Base-by-base conservation (phyloP, 2,797 vertebrate genomes). In the Cephalopachus bancanus region DNA sequence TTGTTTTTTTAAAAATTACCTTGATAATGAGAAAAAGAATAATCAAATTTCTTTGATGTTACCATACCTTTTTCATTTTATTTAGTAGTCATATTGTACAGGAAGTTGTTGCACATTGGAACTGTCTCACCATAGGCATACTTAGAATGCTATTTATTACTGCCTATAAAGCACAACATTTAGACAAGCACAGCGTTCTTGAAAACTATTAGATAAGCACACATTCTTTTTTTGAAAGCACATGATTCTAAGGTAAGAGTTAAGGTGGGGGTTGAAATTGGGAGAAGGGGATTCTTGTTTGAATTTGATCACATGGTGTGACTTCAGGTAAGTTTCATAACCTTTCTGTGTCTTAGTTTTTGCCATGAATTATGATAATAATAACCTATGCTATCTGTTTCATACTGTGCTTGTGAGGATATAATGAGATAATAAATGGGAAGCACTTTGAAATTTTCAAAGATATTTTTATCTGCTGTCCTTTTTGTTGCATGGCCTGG, bases 391-490 rank as follows among this genome's bases (percentile, higher is more conserved):
- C 71, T 92, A 0, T 93, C 64, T 89, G 64, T 71, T 83, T 84
- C n/a, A 57, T 37, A 19, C n/a, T 85, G 83, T 59, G 83, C 49
- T 93, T 91, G 55, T 71, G 49, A 91, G 65, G 84, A 67, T 93
- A 89, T 87, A 94, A 67, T 97, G 64, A 95, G 95, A 80, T 91
- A 83, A 91, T 89, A 95, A 69, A 94, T 89, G 53, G 53, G 55
- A 95, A 75, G 30, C 64, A 80, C 53, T 96, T 95, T 75, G 83
- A 80, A 89, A 78, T 53, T 93, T 96, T 91, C 86, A 79, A 71
- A 96, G 59, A 49, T 76, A 64, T 95, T 96, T 88, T 92, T 92
- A 90, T 96, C 69, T 93, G 6, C 33, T 87, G 8, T 94, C 87
- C 30, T 84, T 87, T 96, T 91, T 89, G 33, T 91, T 86, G 65